phyloP scores from a whole-genome alignment of 2,113 vertebrate species.

The Plestiodon gilberti region DNA sequence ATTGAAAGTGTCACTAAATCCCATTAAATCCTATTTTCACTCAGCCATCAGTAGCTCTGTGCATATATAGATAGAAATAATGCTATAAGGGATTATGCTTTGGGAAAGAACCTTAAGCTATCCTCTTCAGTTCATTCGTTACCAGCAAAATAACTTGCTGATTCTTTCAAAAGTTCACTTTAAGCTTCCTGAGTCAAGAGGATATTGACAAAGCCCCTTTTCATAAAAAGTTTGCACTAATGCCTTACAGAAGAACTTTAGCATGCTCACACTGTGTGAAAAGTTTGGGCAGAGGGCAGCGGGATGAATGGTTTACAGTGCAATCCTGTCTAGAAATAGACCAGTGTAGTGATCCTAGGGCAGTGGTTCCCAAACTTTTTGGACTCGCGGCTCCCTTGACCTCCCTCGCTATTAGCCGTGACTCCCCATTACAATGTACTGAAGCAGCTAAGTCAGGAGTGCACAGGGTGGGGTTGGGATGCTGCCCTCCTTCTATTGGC shows the following conservation, averaged over 20 bases:
- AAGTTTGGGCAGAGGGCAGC: neutral
- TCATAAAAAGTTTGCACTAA: conserved; percentile 33
- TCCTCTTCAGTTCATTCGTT: conserved; percentile 27
- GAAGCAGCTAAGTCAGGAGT: no score
- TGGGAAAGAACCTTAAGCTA: conserved; percentile 21
- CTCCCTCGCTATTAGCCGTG: no score
- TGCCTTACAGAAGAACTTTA: conserved; percentile 52
- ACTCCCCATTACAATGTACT: no score
- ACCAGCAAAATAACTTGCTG: conserved; percentile 38
- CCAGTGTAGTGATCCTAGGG: no score
- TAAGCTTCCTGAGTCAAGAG: conserved; percentile 36
- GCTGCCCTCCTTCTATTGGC: no score
- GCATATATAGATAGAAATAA: conserved; percentile 47
- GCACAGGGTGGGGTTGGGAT: no score
- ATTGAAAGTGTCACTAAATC: conserved; percentile 66
- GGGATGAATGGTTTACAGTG: neutral
- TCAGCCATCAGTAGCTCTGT: conserved; percentile 55
- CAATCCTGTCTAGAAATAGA: neutral
- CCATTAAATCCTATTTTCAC: conserved; percentile 60
- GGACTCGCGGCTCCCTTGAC: no score
- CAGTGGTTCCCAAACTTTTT: no score
- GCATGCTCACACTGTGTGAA: conserved; percentile 22
- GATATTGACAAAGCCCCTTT: conserved; percentile 19
- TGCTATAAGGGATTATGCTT: conserved; percentile 31
- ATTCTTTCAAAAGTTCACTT: conserved; percentile 34